A percentile compares a stretch with the other conserved stretches of the same genome.
Evolutionary conservation across 2,113 vertebrate genomes (phyloP).

Genomic region (Lophura nycthemera): DNA sequence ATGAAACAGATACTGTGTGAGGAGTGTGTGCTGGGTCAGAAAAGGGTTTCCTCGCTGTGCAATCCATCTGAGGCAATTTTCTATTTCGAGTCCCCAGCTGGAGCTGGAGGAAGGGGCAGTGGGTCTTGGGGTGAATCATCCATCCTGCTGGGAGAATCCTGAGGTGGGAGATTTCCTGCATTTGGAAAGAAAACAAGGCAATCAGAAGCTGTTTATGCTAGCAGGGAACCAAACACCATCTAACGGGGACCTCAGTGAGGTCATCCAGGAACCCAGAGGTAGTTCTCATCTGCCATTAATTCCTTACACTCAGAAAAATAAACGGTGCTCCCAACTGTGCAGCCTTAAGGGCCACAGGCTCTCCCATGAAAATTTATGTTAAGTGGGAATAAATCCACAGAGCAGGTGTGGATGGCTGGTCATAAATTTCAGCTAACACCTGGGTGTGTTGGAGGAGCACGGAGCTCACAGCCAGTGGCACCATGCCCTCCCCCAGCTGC

Average conservation of each 20-base stretch:
- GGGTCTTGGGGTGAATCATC: conserved; percentile 11
- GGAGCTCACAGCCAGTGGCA: background rate
- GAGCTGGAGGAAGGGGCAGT: conserved; percentile 42
- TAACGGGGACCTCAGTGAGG: background rate
- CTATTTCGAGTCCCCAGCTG: conserved; percentile 42
- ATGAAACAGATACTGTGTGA: background rate
- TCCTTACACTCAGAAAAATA: background rate
- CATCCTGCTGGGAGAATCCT: conserved; percentile 15
- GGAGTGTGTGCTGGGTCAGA: conserved; percentile 5
- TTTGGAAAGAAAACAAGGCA: conserved; percentile 39
- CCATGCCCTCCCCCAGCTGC: background rate
- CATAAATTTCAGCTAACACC: background rate
- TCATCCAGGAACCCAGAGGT: background rate
- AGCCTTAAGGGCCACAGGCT: rapidly evolving
- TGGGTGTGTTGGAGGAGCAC: background rate
- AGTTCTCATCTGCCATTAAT: background rate
- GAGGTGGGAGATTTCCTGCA: conserved; percentile 33
- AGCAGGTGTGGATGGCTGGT: background rate
- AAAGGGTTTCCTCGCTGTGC: conserved; percentile 33
- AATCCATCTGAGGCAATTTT: conserved; percentile 30
- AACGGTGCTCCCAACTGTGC: background rate
- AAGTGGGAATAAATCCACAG: background rate
- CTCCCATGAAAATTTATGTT: rapidly evolving
- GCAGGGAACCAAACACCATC: background rate
- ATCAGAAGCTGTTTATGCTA: background rate